These are phyloP conservation scores for Heteropelma amictum DNA, from an alignment of 2,888 invertebrate species.

Conservation along the genomic window DNA sequence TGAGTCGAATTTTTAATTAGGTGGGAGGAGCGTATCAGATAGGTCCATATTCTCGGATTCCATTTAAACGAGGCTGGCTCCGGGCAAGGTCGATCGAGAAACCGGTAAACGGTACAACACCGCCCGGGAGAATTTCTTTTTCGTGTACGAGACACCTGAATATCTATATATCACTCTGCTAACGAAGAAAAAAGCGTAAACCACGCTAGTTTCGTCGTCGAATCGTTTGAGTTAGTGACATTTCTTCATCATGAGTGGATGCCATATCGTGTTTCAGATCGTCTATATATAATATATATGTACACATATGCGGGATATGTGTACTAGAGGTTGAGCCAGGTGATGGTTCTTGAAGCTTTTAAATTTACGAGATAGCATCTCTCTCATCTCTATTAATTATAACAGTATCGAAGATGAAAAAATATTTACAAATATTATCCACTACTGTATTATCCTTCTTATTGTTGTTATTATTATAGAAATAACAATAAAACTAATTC, in stretches of 20 bases:
- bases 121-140: background rate
- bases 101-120: constrained; percentile 30
- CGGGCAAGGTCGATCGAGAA: constrained; percentile 43
- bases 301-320: constrained; percentile 3
- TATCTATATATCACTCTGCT: background rate
- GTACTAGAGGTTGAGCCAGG: too few relatives aligned
- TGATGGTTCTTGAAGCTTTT: too few relatives aligned
- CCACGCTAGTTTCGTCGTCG: background rate
- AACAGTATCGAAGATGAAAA: too few relatives aligned
- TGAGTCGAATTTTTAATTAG: constrained; percentile 22
- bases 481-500: too few relatives aligned
- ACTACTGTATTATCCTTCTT: too few relatives aligned
- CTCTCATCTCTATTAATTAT: too few relatives aligned
- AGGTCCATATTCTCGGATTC: constrained; percentile 20
- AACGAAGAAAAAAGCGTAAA: background rate
- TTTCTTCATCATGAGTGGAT: background rate
- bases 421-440: too few relatives aligned
- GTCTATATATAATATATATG: background rate
- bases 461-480: too few relatives aligned
- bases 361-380: too few relatives aligned
- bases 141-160: background rate
- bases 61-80: constrained; percentile 22
- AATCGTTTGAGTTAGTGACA: background rate
- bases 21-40: constrained; percentile 25
- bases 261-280: background rate